Base-by-base conservation (phyloP, 2,888 invertebrate species). In the Ypsolopha scabrella region DNA sequence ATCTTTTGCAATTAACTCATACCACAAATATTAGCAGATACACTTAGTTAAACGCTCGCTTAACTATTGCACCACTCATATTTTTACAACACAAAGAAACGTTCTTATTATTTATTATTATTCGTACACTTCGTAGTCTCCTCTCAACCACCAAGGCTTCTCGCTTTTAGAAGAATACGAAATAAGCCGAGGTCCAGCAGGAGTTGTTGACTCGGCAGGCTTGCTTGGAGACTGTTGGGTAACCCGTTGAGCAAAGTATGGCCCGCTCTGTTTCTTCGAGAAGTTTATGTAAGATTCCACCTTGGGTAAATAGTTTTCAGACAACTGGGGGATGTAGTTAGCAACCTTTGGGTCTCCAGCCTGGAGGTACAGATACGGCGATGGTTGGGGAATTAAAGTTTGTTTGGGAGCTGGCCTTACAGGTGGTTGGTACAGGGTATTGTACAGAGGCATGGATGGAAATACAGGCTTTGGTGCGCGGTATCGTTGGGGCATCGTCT, bases 71-170 rank as follows among this genome's bases (percentile, higher is more conserved):
- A 41, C 49, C 33, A 11, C 34, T 41, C 7, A 49, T n/a, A 41
- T 49, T 49, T 33, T 7, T 43, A 6, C 43, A 13, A 13, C 11
- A 43, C 7, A 13, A 14, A 24, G 2, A 24, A 24, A 24, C 24
- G 4, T 24, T 24, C 24, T 24, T 24, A 24, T 48, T 45, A 52
- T 44, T 41, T 54, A 52, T 58, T 57, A 54, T 60, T 46, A 24
- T 52, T 75, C 72, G 54, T 60, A 64, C 38, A 77, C 65, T 52
- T 74, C 59, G 55, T 75, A 78, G 44, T 64, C 60, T 11, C 54
- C 55, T 51, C 54, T 71, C 7, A 60, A 53, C 71, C 73, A 75
- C 76, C 73, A 80, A 4, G 61, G 63, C 36, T 54, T 61, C 33
- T 54, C 55, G 41, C 33, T 51, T 44, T 24, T 13, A 11, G n/a